Evolutionary conservation across 2,888 invertebrate genomes (phyloP).

Genomic region (Halictus quadricinctus): DNA sequence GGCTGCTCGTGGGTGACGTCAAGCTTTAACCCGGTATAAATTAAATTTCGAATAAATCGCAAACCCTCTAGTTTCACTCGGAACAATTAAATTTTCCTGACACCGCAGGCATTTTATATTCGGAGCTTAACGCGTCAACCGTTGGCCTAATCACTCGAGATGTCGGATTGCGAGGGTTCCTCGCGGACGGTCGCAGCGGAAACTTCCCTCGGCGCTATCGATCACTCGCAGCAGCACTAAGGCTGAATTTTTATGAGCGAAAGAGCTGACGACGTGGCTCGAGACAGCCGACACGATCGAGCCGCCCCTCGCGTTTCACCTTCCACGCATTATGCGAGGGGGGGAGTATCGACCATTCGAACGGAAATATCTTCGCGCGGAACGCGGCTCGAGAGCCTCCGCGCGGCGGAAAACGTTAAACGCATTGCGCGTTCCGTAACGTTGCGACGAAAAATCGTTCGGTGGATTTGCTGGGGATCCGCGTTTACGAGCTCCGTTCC

Average conservation of each 20-base stretch:
- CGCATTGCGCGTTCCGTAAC: conserved; percentile 15
- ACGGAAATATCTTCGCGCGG: not conserved
- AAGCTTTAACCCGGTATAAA: not conserved
- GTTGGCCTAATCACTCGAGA: not conserved
- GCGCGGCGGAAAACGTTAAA: conserved; percentile 2
- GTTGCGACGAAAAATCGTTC: conserved; percentile 41
- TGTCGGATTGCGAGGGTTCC: not conserved
- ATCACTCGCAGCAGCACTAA: not conserved
- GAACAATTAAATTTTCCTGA: too few relatives aligned
- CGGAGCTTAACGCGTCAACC: not conserved
- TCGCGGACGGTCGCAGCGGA: not conserved
- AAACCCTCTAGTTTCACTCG: too few relatives aligned
- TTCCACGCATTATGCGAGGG: not conserved
- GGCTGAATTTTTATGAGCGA: conserved; percentile 21
- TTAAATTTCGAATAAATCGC: too few relatives aligned
- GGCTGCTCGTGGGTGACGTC: not conserved
- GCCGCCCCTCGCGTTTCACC: not conserved
- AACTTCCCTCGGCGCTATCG: not conserved
- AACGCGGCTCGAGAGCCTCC: not conserved
- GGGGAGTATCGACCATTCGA: not conserved
- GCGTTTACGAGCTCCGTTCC: conserved; percentile 63
- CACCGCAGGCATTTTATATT: too few relatives aligned
- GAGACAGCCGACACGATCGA: not conserved
- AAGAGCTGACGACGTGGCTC: conserved; percentile 4
- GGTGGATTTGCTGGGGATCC: conserved; percentile 23